These are phyloP conservation scores for Stomorhina lunata DNA, from an alignment of 2,888 invertebrate genomes.

Conservation along the genomic window DNA sequence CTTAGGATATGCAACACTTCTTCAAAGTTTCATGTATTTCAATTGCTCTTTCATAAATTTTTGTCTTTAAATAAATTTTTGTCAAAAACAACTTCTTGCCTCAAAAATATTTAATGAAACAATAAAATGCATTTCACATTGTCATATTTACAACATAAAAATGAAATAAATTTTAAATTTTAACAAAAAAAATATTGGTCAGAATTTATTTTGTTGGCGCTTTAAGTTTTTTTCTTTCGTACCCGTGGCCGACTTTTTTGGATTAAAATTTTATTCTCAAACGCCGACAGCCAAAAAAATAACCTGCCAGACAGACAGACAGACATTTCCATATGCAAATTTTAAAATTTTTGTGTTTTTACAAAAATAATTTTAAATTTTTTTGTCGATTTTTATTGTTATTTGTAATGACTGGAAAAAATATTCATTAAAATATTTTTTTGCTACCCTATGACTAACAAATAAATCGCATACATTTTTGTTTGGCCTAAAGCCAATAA, in stretches of 20 bases:
- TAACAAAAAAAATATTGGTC: constrained; percentile 41
- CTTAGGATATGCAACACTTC: no score
- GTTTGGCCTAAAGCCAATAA: constrained; percentile 58
- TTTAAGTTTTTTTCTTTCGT: not conserved
- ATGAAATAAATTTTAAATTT: constrained; percentile 30
- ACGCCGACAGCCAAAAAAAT: not conserved
- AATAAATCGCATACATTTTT: no score
- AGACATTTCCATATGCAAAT: no score
- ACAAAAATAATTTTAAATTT: constrained; percentile 27
- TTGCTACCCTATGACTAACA: constrained; percentile 1
- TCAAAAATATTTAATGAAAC: constrained; percentile 19
- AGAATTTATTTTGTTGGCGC: constrained; percentile 4
- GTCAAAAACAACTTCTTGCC: not conserved
- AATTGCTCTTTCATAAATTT: no score
- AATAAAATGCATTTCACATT: constrained; percentile 34
- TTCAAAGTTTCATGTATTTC: no score
- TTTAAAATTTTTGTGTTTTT: no score
- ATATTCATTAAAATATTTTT: constrained; percentile 36
- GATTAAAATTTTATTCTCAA: constrained; percentile 15
- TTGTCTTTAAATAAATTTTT: not conserved
- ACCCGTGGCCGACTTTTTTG: constrained; percentile 7
- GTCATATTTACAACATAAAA: constrained; percentile 34
- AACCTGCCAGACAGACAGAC: not conserved
- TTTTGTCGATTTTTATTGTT: constrained; percentile 34
- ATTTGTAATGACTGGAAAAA: constrained; percentile 50